Conservation (phyloP, 2,113 vertebrate genomes). For the Nothobranchius kuhntae region DNA sequence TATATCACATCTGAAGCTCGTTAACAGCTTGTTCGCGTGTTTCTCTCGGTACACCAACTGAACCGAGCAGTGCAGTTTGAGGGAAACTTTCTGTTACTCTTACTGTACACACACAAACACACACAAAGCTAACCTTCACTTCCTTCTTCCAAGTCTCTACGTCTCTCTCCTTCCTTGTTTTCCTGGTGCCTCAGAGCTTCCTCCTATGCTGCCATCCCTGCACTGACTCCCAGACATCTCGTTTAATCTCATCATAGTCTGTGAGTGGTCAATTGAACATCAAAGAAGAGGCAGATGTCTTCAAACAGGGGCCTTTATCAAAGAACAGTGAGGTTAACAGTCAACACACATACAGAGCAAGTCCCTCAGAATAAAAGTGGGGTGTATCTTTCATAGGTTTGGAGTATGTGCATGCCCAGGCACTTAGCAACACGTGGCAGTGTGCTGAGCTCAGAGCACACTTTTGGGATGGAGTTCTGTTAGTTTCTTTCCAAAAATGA, state of each 20-base stretch:
- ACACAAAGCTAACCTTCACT: conserved; percentile 26
- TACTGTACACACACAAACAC: not conserved
- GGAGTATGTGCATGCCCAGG: too few relatives aligned
- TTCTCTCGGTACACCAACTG: conserved; percentile 31
- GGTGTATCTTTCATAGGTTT: too few relatives aligned
- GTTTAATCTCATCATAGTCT: not conserved
- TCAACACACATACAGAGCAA: too few relatives aligned
- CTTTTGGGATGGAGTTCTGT: too few relatives aligned
- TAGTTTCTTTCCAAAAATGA: too few relatives aligned
- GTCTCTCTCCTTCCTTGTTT: not conserved
- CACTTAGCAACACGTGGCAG: too few relatives aligned
- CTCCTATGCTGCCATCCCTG: not conserved
- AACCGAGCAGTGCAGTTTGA: conserved; percentile 39
- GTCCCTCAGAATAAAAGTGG: too few relatives aligned
- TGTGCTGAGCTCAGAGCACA: too few relatives aligned
- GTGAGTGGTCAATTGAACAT: too few relatives aligned
- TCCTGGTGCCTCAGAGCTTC: not conserved
- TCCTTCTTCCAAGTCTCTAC: conserved; percentile 12
- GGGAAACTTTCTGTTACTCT: conserved; percentile 29
- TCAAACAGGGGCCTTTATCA: too few relatives aligned
- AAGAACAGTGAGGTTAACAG: too few relatives aligned
- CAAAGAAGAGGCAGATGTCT: too few relatives aligned
- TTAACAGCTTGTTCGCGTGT: conserved; percentile 22
- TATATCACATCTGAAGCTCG: not conserved
- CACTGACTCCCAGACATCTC: not conserved